Conservation (phyloP, 2,797 vertebrate genomes). For the Ambastaia sidthimunki region DNA sequence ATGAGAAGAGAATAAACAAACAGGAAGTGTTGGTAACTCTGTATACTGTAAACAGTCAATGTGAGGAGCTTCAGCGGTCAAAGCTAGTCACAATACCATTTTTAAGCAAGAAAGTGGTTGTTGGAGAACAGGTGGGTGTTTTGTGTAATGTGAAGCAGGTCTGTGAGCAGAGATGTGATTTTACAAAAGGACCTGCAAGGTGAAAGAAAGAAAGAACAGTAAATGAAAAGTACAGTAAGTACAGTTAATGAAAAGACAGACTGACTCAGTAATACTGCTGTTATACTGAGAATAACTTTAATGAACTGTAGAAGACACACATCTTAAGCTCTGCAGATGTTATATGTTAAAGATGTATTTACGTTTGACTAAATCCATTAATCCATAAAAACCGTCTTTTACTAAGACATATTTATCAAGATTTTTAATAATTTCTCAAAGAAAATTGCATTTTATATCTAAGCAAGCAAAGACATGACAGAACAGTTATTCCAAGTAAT, state of each 20-base stretch:
- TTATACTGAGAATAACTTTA: background rate
- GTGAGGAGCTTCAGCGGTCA: too few species aligned
- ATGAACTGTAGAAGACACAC: slow-evolving; percentile 41
- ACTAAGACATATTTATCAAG: slow-evolving; percentile 40
- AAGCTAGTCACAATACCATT: background rate
- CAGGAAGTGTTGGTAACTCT: too few species aligned
- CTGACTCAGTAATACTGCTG: slow-evolving; percentile 7
- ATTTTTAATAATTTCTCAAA: slow-evolving; percentile 11
- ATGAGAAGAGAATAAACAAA: too few species aligned
- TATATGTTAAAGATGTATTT: slow-evolving; percentile 50
- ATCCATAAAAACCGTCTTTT: slow-evolving; percentile 47
- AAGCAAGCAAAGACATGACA: background rate
- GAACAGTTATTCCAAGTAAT: background rate
- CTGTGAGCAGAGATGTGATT: background rate
- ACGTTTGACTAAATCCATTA: slow-evolving; percentile 58
- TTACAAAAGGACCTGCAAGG: background rate
- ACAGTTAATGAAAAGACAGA: too few species aligned
- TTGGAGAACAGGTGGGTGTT: background rate
- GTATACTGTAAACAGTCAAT: too few species aligned
- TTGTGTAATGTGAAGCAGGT: background rate
- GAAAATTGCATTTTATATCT: slow-evolving; percentile 33
- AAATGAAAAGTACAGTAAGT: too few species aligned
- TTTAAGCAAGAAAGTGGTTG: background rate
- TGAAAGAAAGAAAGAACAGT: background rate
- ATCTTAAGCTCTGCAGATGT: slow-evolving; percentile 27